These are phyloP conservation scores for Pollimyrus isidori DNA, from an alignment of 2,113 vertebrate species.

Conservation along the genomic window DNA sequence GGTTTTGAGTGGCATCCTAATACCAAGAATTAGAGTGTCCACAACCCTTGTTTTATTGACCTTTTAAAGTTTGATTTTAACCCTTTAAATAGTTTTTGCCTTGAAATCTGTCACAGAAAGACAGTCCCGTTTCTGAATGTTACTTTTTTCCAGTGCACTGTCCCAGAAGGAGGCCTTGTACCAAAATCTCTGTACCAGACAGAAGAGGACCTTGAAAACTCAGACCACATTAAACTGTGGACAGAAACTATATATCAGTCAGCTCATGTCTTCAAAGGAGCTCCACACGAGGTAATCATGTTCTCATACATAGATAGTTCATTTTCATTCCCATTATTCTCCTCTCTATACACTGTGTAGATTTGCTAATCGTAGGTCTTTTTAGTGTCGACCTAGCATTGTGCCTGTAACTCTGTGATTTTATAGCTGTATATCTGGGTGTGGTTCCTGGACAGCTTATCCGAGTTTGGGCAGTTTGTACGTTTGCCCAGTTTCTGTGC, in stretches of 20 bases:
- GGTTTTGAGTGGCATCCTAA: background rate
- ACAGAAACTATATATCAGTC: constrained; percentile 73
- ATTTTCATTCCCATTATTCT: background rate
- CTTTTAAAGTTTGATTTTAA: background rate
- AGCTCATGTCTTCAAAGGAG: constrained; percentile 60
- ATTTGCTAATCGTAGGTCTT: background rate
- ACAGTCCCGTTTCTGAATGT: background rate
- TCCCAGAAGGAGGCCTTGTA: constrained; percentile 72
- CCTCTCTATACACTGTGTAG: background rate
- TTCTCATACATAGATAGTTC: background rate
- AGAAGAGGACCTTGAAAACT: constrained; percentile 58
- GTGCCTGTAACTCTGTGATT: background rate
- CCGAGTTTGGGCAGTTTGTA: background rate
- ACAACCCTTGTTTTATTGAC: background rate
- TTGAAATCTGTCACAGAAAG: background rate
- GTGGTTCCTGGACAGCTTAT: background rate
- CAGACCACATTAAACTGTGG: constrained; percentile 66
- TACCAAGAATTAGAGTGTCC: background rate
- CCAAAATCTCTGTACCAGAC: constrained; percentile 70
- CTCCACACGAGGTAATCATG: constrained; percentile 65
- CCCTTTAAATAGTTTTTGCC: background rate
- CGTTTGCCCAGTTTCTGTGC: background rate
- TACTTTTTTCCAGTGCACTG: constrained; percentile 56
- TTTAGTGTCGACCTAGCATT: background rate
- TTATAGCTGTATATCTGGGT: background rate